Conservation (phyloP, 2,113 vertebrate genomes). For the Leucopsar rothschildi region DNA sequence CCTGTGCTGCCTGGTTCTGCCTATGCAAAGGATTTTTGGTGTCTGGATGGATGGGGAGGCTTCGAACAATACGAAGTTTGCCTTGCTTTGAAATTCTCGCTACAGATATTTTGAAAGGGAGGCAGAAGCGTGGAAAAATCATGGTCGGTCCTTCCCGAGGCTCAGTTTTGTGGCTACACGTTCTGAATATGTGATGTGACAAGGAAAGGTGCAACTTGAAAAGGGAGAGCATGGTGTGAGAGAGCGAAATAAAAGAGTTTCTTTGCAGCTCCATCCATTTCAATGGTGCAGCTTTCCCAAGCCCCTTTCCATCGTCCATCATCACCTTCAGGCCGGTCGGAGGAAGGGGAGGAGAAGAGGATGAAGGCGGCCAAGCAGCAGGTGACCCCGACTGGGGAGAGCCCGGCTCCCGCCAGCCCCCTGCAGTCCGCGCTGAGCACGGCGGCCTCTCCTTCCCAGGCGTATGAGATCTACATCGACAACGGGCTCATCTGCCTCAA, state of each 20-base stretch:
- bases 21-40: conserved; percentile 4
- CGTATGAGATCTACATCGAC: conserved; percentile 91
- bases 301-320: conserved; percentile 63
- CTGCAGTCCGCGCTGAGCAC: conserved; percentile 76
- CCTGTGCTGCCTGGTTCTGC: neutral
- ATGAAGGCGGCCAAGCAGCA: conserved; percentile 71
- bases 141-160: neutral
- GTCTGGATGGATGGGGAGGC: neutral
- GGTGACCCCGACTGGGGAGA: conserved; percentile 65
- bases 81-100: neutral
- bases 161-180: fast-evolving
- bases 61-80: neutral
- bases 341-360: conserved; percentile 57
- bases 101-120: neutral
- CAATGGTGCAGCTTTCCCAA: conserved; percentile 88
- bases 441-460: conserved; percentile 77
- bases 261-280: conserved; percentile 67
- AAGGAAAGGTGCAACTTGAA: neutral
- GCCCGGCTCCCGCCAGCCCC: conserved; percentile 52
- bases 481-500: conserved; percentile 95
- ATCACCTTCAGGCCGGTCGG: conserved; percentile 68
- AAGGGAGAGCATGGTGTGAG: no score
- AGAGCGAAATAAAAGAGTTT: conserved; percentile 5
- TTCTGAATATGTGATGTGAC: neutral
- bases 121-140: neutral